phyloP scores from a whole-genome alignment of 2,797 vertebrate genomes.

The Peromyscus melanophrys region DNA sequence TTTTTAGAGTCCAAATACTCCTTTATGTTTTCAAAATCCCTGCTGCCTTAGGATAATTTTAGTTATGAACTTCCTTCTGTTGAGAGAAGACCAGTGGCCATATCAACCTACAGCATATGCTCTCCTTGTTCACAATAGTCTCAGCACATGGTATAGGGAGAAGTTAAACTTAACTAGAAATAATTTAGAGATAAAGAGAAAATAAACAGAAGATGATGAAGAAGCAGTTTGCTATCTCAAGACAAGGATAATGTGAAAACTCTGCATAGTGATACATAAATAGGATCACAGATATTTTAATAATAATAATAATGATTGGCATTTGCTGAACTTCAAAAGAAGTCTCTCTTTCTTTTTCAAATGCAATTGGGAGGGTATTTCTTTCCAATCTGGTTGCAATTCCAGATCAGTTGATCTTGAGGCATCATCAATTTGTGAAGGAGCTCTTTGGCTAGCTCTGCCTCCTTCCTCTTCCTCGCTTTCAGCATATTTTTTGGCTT shows the following conservation, averaged over 20 bases:
- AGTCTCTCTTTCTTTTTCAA: neutral
- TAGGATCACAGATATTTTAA: neutral
- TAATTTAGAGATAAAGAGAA: constrained; percentile 48
- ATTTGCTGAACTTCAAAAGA: constrained; percentile 38
- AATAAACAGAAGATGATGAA: constrained; percentile 2
- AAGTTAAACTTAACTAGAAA: neutral
- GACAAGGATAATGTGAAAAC: constrained; percentile 18
- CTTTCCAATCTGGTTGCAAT: constrained; percentile 10
- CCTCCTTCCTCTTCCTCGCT: neutral
- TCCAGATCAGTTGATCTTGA: constrained; percentile 31
- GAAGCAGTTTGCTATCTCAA: neutral
- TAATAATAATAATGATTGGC: constrained; percentile 22
- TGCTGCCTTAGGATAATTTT: neutral
- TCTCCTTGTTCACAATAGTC: neutral
- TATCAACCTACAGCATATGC: neutral
- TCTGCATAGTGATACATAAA: neutral
- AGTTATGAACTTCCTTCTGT: neutral
- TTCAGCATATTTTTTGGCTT: constrained; percentile 33
- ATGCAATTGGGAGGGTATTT: constrained; percentile 27
- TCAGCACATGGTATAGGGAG: neutral
- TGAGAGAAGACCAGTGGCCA: neutral
- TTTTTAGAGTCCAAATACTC: neutral
- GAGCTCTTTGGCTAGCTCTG: constrained; percentile 24
- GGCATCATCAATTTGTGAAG: neutral
- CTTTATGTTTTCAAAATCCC: neutral